Evolutionary conservation across 2,888 invertebrate species (phyloP).

Genomic region (Trissolcus japonicus): DNA sequence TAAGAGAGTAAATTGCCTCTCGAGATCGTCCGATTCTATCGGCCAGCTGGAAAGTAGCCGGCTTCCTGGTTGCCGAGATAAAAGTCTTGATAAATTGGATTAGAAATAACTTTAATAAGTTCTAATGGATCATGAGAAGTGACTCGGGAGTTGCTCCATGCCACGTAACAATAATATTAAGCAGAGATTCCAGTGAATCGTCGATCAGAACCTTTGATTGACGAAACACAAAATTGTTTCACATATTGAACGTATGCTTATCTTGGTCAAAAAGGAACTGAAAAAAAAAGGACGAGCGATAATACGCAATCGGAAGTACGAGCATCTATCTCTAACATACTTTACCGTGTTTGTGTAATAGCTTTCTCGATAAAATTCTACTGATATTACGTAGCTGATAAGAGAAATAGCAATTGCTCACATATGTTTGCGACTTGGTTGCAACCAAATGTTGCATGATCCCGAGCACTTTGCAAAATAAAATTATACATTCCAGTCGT

Average conservation of each 20-base stretch:
- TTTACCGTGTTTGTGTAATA: conserved; percentile 33
- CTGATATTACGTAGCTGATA: conserved; percentile 40
- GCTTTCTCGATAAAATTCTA: conserved; percentile 45
- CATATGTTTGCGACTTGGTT: conserved; percentile 24
- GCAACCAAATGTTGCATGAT: not conserved
- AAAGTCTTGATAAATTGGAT: conserved; percentile 54
- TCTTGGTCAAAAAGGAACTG: conserved; percentile 17
- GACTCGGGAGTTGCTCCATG: conserved; percentile 20
- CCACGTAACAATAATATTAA: conserved; percentile 14
- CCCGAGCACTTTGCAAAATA: not conserved
- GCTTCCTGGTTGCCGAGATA: conserved; percentile 52
- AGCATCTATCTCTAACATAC: conserved; percentile 40
- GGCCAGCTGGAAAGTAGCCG: conserved; percentile 35
- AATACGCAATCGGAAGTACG: conserved; percentile 38
- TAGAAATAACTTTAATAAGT: conserved; percentile 53
- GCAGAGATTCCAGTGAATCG: conserved; percentile 2
- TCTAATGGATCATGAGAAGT: conserved; percentile 46
- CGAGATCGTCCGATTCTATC: conserved; percentile 52
- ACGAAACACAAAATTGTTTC: conserved; percentile 7
- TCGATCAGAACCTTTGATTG: conserved; percentile 11
- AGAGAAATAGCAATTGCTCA: conserved; percentile 31
- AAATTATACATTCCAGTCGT: too few species aligned
- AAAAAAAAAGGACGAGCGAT: conserved; percentile 29
- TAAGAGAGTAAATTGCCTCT: conserved; percentile 48
- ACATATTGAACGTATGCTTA: conserved; percentile 20